These are phyloP conservation scores for Odiellus spinosus DNA, from an alignment of 2,888 invertebrate species.

Conservation along the genomic window DNA sequence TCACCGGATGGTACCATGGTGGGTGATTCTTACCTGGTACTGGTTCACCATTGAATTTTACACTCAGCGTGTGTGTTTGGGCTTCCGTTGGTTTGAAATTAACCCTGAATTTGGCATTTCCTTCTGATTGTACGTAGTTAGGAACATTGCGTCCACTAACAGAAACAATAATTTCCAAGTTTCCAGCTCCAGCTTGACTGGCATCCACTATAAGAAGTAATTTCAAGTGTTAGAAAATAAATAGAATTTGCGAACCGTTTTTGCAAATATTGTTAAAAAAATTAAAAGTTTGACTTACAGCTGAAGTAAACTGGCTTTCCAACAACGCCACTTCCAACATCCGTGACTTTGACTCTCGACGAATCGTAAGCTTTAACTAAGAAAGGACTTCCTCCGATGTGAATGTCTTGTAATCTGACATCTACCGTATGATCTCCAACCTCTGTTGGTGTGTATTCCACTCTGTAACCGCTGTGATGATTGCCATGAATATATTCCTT, in stretches of 20 bases:
- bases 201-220: slow-evolving; percentile 36
- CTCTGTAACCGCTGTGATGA: slow-evolving; percentile 27
- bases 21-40: slow-evolving; percentile 52
- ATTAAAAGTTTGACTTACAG: slow-evolving; percentile 44
- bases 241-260: too few species aligned
- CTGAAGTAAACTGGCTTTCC: slow-evolving; percentile 87
- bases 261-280: too few species aligned
- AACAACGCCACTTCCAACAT: slow-evolving; percentile 75
- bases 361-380: slow-evolving; percentile 91
- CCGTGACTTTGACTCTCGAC: slow-evolving; percentile 80
- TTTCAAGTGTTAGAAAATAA: too few species aligned
- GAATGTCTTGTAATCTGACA: slow-evolving; percentile 35
- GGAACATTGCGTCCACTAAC: slow-evolving; percentile 93
- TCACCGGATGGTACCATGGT: too few species aligned
- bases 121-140: slow-evolving; percentile 93
- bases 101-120: slow-evolving; percentile 80
- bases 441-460: slow-evolving; percentile 62
- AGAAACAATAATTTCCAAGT: slow-evolving; percentile 92
- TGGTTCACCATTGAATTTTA: slow-evolving; percentile 86
- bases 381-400: slow-evolving; percentile 63
- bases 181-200: slow-evolving; percentile 65
- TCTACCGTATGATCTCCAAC: slow-evolving; percentile 89
- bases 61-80: slow-evolving; percentile 75
- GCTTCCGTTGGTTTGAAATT: slow-evolving; percentile 87
- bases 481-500: slow-evolving; percentile 17